Conservation (phyloP, 2,113 vertebrate genomes). For the Trogon melanurus region DNA sequence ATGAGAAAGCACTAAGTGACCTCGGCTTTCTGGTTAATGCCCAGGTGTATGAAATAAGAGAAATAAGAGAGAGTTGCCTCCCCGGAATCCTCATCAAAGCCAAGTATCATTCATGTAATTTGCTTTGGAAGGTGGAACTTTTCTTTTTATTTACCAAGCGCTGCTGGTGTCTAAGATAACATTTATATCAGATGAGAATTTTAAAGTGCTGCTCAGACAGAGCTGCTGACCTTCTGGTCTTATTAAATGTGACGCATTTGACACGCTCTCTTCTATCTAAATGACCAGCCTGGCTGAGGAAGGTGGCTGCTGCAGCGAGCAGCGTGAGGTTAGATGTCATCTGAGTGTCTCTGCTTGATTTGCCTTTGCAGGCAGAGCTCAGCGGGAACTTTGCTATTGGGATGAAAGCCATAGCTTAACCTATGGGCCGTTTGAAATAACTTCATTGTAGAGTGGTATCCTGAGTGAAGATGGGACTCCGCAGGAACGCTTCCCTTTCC, state of each 20-base stretch:
- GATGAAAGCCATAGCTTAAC: constrained; percentile 62
- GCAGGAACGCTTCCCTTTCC: constrained; percentile 69
- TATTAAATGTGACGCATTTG: constrained; percentile 20
- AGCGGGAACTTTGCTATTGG: constrained; percentile 33
- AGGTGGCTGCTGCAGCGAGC: constrained; percentile 34
- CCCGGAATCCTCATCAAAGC: constrained; percentile 21
- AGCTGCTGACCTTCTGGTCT: constrained; percentile 17
- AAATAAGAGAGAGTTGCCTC: not conserved
- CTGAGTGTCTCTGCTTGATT: constrained; percentile 36
- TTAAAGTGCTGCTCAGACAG: constrained; percentile 10
- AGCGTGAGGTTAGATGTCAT: constrained; percentile 65
- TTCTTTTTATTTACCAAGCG: constrained; percentile 20
- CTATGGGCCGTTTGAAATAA: constrained; percentile 53
- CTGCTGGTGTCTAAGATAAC: constrained; percentile 1
- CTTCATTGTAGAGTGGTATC: constrained; percentile 63
- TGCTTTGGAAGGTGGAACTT: constrained; percentile 23
- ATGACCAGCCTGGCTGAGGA: constrained; percentile 34
- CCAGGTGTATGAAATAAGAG: constrained; percentile 37
- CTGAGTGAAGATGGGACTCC: constrained; percentile 66
- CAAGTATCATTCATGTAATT: constrained; percentile 22
- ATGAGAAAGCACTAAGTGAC: constrained; percentile 47
- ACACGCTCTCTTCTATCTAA: not conserved
- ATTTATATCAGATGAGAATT: constrained; percentile 30
- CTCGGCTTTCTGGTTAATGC: constrained; percentile 49
- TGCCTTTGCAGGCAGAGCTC: constrained; percentile 60